phyloP scores from a whole-genome alignment of 2,888 invertebrate species.

The Noctua comes region DNA sequence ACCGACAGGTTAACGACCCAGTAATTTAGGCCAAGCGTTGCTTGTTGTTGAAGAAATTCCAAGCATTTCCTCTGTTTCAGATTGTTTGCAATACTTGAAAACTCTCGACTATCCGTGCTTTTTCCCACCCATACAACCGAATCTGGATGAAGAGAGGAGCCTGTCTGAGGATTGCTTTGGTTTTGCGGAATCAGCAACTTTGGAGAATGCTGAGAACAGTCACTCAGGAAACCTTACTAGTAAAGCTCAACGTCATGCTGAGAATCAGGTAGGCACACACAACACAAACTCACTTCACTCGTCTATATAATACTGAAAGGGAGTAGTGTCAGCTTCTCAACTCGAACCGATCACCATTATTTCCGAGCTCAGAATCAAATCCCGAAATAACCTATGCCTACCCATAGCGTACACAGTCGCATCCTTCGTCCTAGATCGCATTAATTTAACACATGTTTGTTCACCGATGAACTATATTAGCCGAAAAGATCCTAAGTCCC shows the following conservation, averaged over 20 bases:
- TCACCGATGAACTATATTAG: too few species aligned
- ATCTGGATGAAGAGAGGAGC: background rate
- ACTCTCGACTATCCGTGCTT: background rate
- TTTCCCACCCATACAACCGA: background rate
- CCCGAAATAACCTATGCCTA: too few species aligned
- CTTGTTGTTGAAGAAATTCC: background rate
- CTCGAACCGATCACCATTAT: background rate
- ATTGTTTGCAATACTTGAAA: slow-evolving; percentile 4
- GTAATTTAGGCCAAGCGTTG: background rate
- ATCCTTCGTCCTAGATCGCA: too few species aligned
- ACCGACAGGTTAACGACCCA: too few species aligned
- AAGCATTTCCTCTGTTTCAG: background rate
- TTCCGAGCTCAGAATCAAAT: background rate
- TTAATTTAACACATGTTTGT: too few species aligned
- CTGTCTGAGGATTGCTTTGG: background rate
- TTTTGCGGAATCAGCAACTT: background rate
- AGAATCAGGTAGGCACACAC: background rate
- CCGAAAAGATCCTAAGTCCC: too few species aligned
- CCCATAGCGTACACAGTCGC: too few species aligned
- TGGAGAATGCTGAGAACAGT: background rate
- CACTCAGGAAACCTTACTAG: background rate
- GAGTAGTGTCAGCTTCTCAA: too few species aligned
- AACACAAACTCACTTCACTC: too few species aligned
- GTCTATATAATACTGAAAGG: background rate
- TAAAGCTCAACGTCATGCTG: background rate